These are phyloP conservation scores for Tholera decimalis DNA, from an alignment of 2,888 invertebrate genomes.

Conservation along the genomic window DNA sequence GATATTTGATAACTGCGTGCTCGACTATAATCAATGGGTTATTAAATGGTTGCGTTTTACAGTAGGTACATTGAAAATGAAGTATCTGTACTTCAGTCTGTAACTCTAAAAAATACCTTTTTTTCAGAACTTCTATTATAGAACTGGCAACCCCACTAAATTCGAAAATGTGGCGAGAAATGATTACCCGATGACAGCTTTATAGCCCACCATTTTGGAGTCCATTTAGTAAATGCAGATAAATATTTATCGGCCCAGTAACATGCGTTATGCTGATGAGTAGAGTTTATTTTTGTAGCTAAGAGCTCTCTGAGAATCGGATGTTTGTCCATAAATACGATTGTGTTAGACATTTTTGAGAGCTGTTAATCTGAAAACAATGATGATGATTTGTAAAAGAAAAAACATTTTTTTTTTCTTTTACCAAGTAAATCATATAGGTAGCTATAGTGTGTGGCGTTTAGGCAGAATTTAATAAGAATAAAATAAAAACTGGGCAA, in stretches of 20 bases:
- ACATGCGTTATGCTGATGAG: conserved; percentile 76
- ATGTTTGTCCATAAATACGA: conserved; percentile 58
- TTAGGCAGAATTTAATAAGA: no score
- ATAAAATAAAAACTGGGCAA: no score
- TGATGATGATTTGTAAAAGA: conserved; percentile 35
- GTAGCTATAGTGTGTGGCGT: no score
- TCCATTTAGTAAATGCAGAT: conserved; percentile 90
- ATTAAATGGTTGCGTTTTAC: background rate
- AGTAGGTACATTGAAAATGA: background rate
- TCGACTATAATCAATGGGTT: no score
- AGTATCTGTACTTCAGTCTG: background rate
- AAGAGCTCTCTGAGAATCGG: conserved; percentile 62
- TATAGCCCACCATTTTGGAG: conserved; percentile 84
- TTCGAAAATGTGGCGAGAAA: conserved; percentile 81
- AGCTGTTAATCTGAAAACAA: conserved; percentile 51
- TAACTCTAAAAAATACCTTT: background rate
- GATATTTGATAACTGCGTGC: no score
- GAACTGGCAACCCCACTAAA: conserved; percentile 56
- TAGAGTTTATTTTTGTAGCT: conserved; percentile 80
- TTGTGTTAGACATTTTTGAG: conserved; percentile 36
- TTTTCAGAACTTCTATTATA: conserved; percentile 30
- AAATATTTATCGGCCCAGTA: conserved; percentile 87
- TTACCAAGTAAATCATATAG: no score
- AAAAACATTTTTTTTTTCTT: background rate
- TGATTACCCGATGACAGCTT: conserved; percentile 85